phyloP scores from a whole-genome alignment of 2,888 invertebrate genomes.

The Sicus ferrugineus region DNA sequence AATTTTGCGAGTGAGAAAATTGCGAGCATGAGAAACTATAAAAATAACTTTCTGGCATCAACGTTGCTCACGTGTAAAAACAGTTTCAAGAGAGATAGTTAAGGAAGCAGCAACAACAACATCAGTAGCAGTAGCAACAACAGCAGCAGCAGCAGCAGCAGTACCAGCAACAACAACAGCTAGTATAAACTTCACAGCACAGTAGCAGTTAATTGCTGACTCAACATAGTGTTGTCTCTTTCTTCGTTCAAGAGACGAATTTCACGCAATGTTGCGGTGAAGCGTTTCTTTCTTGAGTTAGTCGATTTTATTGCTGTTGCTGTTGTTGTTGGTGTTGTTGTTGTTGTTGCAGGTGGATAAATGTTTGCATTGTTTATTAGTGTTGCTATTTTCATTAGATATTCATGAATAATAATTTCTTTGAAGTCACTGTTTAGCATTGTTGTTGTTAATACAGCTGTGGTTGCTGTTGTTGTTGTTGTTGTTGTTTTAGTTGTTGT shows the following conservation, averaged over 20 bases:
- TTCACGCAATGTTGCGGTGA: too few relatives aligned
- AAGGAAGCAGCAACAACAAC: slow-evolving; percentile 22
- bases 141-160: too few relatives aligned
- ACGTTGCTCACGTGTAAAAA: not conserved
- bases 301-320: not conserved
- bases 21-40: not conserved
- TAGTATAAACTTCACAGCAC: too few relatives aligned
- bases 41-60: not conserved
- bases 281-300: too few relatives aligned
- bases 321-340: not conserved
- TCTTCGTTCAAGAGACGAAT: too few relatives aligned
- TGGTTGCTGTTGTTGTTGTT: slow-evolving; percentile 1
- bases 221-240: too few relatives aligned
- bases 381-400: too few relatives aligned
- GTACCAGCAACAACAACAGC: too few relatives aligned
- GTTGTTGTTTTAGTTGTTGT: not conserved
- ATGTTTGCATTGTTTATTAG: not conserved
- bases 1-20: too few relatives aligned
- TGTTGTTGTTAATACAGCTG: not conserved
- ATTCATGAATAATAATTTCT: too few relatives aligned
- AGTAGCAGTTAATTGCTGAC: too few relatives aligned
- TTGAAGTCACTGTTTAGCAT: not conserved
- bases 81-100: slow-evolving; percentile 18
- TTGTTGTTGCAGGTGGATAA: not conserved
- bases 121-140: not conserved